Evolutionary conservation across 2,888 invertebrate genomes (phyloP).

Genomic region (Gastracanthus pulcherrimus): DNA sequence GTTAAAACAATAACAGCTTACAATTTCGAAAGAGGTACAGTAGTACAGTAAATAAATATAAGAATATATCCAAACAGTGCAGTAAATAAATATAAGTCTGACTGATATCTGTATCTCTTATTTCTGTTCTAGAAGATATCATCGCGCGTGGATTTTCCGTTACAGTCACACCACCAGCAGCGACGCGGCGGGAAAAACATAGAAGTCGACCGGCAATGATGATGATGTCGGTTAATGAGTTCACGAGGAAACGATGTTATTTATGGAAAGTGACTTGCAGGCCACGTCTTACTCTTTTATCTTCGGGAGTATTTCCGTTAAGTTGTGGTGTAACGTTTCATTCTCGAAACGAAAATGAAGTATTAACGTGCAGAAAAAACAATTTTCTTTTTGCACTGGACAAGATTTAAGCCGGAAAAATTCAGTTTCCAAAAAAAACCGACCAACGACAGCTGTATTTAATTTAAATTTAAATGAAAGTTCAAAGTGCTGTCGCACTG

Average conservation of each 20-base stretch:
- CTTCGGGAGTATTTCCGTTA: constrained; percentile 4
- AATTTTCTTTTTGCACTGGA: too few relatives aligned
- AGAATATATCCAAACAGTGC: neutral
- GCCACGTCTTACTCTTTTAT: constrained; percentile 1
- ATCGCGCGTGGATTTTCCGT: constrained; percentile 15
- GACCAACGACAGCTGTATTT: too few relatives aligned
- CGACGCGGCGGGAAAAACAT: constrained; percentile 3
- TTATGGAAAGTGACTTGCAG: constrained; percentile 7
- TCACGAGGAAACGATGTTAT: constrained; percentile 13
- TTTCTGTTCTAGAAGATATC: too few relatives aligned
- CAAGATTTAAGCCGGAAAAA: too few relatives aligned
- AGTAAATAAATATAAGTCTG: neutral
- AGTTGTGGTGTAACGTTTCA: neutral
- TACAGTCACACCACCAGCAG: neutral
- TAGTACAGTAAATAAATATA: neutral
- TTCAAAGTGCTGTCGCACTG: too few relatives aligned
- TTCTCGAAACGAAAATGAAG: neutral
- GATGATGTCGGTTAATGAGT: constrained; percentile 8
- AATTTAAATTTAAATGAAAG: too few relatives aligned
- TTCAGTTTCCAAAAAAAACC: too few relatives aligned
- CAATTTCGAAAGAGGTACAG: neutral
- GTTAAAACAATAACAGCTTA: neutral
- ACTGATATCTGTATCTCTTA: neutral
- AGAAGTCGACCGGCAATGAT: too few relatives aligned
- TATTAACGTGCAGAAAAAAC: too few relatives aligned